Percentiles rank a stretch among this genome's conserved stretches.
Evolutionary conservation across 2,888 invertebrate genomes (phyloP).

Genomic region (Oligia fasciuncula): DNA sequence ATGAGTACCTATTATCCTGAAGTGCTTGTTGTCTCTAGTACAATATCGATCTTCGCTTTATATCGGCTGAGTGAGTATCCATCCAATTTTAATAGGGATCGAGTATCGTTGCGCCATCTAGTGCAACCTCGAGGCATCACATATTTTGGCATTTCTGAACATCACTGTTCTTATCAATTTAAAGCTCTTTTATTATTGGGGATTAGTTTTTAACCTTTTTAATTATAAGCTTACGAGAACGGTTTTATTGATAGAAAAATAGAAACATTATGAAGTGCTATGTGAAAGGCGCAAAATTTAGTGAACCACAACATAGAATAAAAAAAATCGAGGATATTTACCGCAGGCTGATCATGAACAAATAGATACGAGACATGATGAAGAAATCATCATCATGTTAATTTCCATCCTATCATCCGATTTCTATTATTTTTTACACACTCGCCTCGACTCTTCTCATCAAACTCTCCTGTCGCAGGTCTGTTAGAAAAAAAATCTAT

Average conservation of each 20-base stretch:
- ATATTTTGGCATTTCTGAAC: background rate
- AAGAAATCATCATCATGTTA: too few species aligned
- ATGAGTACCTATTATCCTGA: background rate
- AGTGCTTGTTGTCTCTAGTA: background rate
- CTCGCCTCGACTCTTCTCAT: too few species aligned
- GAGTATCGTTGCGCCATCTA: constrained; percentile 48
- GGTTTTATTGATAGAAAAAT: background rate
- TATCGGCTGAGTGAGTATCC: background rate
- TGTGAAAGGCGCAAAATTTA: background rate
- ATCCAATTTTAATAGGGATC: background rate
- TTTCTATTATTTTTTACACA: too few species aligned
- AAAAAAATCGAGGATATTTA: too few species aligned
- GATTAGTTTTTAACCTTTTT: background rate
- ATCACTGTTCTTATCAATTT: too few species aligned
- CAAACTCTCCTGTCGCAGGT: too few species aligned
- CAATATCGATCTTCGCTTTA: background rate
- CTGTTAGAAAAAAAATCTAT: too few species aligned
- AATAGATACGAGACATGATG: background rate
- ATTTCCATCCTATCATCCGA: too few species aligned
- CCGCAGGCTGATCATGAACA: background rate
- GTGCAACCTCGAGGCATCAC: constrained; percentile 13
- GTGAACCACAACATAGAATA: background rate
- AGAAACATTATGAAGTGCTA: too few species aligned
- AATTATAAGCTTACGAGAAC: background rate
- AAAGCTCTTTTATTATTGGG: background rate